Percentiles rank a stretch among this genome's conserved stretches.
phyloP scores from a whole-genome alignment of 2,888 invertebrate species.

The Andricus quercusramuli region DNA sequence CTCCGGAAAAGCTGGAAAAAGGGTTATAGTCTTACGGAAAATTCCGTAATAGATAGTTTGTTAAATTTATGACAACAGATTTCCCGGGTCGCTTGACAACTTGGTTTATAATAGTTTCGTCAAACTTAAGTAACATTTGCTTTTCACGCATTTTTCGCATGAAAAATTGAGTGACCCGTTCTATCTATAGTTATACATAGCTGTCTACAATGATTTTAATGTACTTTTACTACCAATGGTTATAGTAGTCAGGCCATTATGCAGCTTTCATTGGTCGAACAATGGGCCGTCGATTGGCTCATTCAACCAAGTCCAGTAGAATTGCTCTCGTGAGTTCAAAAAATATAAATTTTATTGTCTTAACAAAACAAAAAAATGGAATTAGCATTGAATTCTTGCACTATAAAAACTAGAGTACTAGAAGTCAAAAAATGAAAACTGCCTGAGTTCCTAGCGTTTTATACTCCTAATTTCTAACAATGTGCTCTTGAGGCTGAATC shows the following conservation, averaged over 20 bases:
- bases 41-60: too few relatives aligned
- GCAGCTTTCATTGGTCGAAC: constrained; percentile 59
- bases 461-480: constrained; percentile 14
- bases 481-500: constrained; percentile 2
- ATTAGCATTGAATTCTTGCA: background rate
- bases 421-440: background rate
- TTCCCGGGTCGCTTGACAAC: too few relatives aligned
- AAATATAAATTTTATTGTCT: background rate
- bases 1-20: too few relatives aligned
- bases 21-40: too few relatives aligned
- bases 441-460: background rate
- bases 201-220: constrained; percentile 35
- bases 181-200: background rate
- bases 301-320: constrained; percentile 58
- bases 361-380: background rate
- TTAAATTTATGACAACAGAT: too few relatives aligned
- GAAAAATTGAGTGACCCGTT: background rate
- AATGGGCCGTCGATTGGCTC: constrained; percentile 64
- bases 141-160: too few relatives aligned
- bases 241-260: constrained; percentile 50
- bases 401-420: background rate
- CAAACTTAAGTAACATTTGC: too few relatives aligned
- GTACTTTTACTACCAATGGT: constrained; percentile 56
- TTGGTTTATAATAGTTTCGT: too few relatives aligned
- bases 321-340: constrained; percentile 45